These are phyloP conservation scores for Drosophila mimica DNA, from an alignment of 2,888 invertebrate species.

Conservation along the genomic window DNA sequence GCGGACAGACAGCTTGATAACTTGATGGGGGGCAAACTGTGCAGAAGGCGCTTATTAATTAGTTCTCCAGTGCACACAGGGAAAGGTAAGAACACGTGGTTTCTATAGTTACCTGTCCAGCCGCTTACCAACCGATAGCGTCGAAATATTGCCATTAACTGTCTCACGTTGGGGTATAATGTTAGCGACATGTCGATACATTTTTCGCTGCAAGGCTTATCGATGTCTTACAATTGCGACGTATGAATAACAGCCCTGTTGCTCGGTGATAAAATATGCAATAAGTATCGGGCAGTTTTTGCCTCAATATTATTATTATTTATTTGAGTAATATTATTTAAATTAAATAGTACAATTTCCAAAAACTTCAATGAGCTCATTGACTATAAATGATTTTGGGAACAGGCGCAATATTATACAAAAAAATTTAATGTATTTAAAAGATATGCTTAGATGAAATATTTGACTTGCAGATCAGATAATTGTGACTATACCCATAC, in stretches of 20 bases:
- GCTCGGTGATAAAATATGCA: no score
- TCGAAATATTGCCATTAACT: slow-evolving; percentile 28
- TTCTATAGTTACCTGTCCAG: slow-evolving; percentile 52
- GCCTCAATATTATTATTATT: background rate
- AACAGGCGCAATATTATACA: background rate
- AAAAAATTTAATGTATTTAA: background rate
- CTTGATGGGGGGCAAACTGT: background rate
- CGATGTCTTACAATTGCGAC: background rate
- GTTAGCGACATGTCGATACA: background rate
- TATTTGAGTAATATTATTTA: background rate
- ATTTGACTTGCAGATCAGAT: background rate
- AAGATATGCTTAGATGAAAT: background rate
- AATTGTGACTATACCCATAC: background rate
- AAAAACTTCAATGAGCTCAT: no score
- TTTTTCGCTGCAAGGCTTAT: background rate
- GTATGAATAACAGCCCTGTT: background rate
- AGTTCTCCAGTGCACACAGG: background rate
- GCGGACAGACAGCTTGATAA: background rate
- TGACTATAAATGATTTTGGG: background rate
- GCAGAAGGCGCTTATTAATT: background rate
- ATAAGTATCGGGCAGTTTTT: background rate
- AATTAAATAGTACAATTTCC: background rate
- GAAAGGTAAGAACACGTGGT: slow-evolving; percentile 42
- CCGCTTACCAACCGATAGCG: slow-evolving; percentile 30
- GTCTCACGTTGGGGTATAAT: background rate